Evolutionary conservation across 2,888 invertebrate genomes (phyloP).

Genomic region (Amaurobius ferox): DNA sequence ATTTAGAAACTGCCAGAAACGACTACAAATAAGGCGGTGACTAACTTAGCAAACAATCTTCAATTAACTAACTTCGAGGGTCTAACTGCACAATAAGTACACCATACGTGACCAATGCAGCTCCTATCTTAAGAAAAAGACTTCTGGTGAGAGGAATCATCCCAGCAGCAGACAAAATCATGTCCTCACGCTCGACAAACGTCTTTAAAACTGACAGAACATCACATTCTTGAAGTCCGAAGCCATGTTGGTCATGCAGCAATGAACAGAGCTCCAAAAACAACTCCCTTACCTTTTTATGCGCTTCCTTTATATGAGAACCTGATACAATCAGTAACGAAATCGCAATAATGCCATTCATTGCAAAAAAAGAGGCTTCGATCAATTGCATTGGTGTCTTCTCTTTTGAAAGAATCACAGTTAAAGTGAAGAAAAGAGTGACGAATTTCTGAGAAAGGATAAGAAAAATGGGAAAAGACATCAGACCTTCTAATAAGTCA

Average conservation of each 20-base stretch:
- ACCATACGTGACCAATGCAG: constrained; percentile 42
- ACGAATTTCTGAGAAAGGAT: constrained; percentile 48
- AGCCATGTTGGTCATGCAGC: background rate
- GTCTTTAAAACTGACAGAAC: constrained; percentile 32
- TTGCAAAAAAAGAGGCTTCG: constrained; percentile 27
- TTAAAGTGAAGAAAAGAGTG: constrained; percentile 45
- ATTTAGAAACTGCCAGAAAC: too few relatives aligned
- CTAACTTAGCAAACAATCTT: too few relatives aligned
- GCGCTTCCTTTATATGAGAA: constrained; percentile 28
- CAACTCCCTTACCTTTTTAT: constrained; percentile 15
- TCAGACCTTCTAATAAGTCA: background rate
- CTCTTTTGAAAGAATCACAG: constrained; percentile 42
- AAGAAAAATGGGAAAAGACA: constrained; percentile 37
- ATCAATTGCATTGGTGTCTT: constrained; percentile 40
- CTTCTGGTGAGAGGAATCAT: constrained; percentile 51
- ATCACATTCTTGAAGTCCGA: background rate
- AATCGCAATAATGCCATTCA: constrained; percentile 21
- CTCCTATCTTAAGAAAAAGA: constrained; percentile 41
- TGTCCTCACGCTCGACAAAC: constrained; percentile 39
- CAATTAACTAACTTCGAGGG: too few relatives aligned
- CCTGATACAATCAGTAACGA: constrained; percentile 29
- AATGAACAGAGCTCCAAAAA: constrained; percentile 27
- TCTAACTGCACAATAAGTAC: constrained; percentile 51
- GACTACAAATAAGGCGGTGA: too few relatives aligned
- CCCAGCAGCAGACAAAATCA: constrained; percentile 35